A percentile compares a stretch with the other conserved stretches of the same genome.
phyloP scores from a whole-genome alignment of 1,140 invertebrate species.

The Nebria ingens region DNA sequence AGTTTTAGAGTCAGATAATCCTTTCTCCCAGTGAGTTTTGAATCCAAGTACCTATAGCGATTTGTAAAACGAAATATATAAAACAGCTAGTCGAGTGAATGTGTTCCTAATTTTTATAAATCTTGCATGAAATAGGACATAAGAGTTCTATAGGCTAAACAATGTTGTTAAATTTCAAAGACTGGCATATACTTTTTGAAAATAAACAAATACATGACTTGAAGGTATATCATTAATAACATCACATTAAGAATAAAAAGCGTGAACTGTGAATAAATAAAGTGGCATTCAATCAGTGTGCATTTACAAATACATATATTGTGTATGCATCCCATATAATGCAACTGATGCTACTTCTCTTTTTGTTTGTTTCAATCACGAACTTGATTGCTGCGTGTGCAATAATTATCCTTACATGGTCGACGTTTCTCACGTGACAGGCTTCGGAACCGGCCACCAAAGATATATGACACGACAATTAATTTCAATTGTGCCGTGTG shows the following conservation, averaged over 20 bases:
- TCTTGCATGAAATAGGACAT: no score
- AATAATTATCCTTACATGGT: neutral
- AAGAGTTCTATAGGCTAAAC: no score
- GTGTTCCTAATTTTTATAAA: no score
- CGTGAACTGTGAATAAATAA: neutral
- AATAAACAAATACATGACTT: no score
- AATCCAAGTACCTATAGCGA: no score
- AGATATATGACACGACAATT: slow-evolving; percentile 23
- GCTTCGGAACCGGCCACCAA: slow-evolving; percentile 17
- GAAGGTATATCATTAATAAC: no score
- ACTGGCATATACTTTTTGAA: no score
- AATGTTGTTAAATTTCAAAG: no score
- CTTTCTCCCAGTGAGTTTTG: no score
- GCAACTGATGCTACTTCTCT: neutral
- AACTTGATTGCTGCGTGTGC: neutral
- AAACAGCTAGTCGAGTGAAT: no score
- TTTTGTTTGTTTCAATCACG: slow-evolving; percentile 2
- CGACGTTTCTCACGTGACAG: slow-evolving; percentile 14
- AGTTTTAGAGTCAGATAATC: no score
- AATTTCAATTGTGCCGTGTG: slow-evolving; percentile 20
- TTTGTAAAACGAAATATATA: no score
- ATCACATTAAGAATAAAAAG: neutral
- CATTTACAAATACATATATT: neutral
- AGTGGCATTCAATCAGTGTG: neutral
- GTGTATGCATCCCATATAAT: neutral